Base-by-base conservation (phyloP, 2,888 invertebrate genomes). In the Camponotus fellah region DNA sequence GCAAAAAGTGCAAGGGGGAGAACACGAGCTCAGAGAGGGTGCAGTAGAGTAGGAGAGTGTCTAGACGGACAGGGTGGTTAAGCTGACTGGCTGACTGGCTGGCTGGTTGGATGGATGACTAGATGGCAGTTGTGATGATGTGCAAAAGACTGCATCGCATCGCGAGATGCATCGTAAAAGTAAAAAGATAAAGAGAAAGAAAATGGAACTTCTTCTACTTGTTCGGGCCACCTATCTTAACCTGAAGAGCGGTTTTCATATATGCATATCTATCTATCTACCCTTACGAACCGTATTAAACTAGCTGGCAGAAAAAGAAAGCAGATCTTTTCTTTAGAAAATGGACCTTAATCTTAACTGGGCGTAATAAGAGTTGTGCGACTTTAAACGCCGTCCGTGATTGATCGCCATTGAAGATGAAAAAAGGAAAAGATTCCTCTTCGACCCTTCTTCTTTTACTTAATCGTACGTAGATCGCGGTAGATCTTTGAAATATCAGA, bases 31-130 rank as follows among this genome's bases (percentile, higher is more conserved):
- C 91, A 89, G 92, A 93, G 93, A 93, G 93, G 92, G 93, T 92
- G 91, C 92, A 93, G 93, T 92, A 92, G 93, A 93, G 94, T 93
- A 93, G 92, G 94, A 94, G 93, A 93, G 92, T 92, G 94, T 94
- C 94, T 94, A 94, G 94, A 94, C 94, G 92, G 92, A 91, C 93
- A 91, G 93, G 92, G 92, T 91, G 93, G 92, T 89, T 93, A 92
- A 92, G 91, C 88, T 89, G 91, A 89, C 90, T 91, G 89, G 86
- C 86, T 90, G 85, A 83, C 83, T 89, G 87, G 84, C 80, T 86
- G 81, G 80, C 87, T 89, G 85, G 26, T 26, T 26, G 26, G 86
- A 83, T 90, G 53, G 64, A 82, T 90, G 87, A 86, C 86, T 89
- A 86, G 87, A 89, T 91, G 89, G 90, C 87, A 88, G 91, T 90